A percentile compares a stretch with the other conserved stretches of the same genome.
Evolutionary conservation across 2,888 invertebrate species (phyloP).

Genomic region (Halictus ligatus): DNA sequence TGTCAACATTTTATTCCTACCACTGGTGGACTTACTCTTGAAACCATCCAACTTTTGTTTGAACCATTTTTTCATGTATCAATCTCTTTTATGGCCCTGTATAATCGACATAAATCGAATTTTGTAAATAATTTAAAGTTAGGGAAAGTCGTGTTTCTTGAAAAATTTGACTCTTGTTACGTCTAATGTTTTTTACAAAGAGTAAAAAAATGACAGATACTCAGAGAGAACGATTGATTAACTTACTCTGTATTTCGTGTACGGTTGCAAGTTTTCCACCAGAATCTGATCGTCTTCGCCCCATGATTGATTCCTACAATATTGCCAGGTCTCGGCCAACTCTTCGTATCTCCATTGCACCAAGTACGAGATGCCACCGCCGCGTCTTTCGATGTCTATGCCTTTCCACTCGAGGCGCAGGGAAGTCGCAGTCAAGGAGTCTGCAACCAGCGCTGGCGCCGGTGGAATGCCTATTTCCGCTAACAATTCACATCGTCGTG

Average conservation of each 20-base stretch:
- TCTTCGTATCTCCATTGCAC: slow-evolving; percentile 92
- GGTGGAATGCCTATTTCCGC: slow-evolving; percentile 89
- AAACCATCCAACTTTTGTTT: too few relatives aligned
- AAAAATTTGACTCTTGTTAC: background rate
- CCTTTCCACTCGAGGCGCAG: slow-evolving; percentile 92
- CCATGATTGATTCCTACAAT: slow-evolving; percentile 91
- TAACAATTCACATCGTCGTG: slow-evolving; percentile 72
- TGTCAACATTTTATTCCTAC: too few relatives aligned
- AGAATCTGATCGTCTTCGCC: slow-evolving; percentile 88
- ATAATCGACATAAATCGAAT: too few relatives aligned
- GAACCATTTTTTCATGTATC: too few relatives aligned
- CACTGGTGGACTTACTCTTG: too few relatives aligned
- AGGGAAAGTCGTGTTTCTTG: too few relatives aligned
- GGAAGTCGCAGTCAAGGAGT: slow-evolving; percentile 91
- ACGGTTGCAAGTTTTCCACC: slow-evolving; percentile 93
- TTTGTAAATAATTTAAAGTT: too few relatives aligned
- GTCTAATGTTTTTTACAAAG: background rate
- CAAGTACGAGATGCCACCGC: slow-evolving; percentile 86
- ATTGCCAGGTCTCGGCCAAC: slow-evolving; percentile 91
- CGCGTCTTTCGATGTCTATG: slow-evolving; percentile 81
- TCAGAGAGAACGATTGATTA: background rate
- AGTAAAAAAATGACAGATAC: too few relatives aligned
- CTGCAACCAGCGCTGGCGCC: slow-evolving; percentile 91
- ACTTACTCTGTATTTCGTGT: slow-evolving; percentile 93
- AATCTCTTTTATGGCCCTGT: too few relatives aligned